phyloP scores from a whole-genome alignment of 2,113 vertebrate species.

The Machaerirhynchus nigripectus region DNA sequence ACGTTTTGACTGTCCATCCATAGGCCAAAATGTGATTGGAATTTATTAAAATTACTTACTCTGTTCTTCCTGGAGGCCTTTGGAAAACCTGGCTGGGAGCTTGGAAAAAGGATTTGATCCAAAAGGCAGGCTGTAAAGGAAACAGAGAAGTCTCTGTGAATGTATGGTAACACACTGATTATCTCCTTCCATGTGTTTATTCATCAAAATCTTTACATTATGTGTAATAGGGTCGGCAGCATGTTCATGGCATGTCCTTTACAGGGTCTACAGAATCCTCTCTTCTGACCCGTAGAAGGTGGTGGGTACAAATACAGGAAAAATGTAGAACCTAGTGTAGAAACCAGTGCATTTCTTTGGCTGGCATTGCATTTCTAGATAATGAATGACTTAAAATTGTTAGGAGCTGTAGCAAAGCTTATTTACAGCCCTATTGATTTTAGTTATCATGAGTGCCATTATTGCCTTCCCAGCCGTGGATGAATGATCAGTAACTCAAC shows the following conservation, averaged over 20 bases:
- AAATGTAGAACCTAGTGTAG: not conserved
- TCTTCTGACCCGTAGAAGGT: not conserved
- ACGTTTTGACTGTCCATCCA: not conserved
- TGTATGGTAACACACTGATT: not conserved
- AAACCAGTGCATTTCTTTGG: not conserved
- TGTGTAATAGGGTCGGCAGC: not conserved
- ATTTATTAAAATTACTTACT: not conserved
- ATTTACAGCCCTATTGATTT: slow-evolving; percentile 52
- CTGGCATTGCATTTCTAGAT: not conserved
- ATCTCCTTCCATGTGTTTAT: not conserved
- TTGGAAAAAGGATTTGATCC: not conserved
- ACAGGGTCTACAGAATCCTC: not conserved
- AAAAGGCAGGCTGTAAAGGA: not conserved
- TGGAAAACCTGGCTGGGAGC: not conserved
- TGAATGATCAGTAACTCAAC: not conserved
- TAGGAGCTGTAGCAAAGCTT: slow-evolving; percentile 4
- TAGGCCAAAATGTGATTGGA: not conserved
- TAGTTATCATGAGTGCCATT: not conserved
- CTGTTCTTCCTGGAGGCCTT: not conserved
- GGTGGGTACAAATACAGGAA: not conserved
- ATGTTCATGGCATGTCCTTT: not conserved
- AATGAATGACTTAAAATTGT: not conserved
- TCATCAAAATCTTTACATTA: not conserved
- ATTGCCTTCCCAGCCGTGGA: not conserved
- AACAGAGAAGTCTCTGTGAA: not conserved